phyloP scores from a whole-genome alignment of 2,888 invertebrate species.

The Hydrotaea cyrtoneurina region DNA sequence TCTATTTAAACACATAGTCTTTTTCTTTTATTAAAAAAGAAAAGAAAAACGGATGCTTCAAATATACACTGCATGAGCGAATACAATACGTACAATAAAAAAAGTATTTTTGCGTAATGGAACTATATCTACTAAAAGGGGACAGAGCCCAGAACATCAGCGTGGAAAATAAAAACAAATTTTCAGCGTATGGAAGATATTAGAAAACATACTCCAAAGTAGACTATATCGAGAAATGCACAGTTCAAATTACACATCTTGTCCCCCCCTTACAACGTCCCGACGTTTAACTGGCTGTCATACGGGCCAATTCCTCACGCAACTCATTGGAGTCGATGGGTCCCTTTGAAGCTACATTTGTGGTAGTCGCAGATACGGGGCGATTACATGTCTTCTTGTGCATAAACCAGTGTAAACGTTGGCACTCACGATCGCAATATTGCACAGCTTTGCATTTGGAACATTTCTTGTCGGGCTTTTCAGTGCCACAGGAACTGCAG shows the following conservation, averaged over 20 bases:
- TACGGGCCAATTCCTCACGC: conserved; percentile 73
- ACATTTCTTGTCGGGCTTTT: conserved; percentile 95
- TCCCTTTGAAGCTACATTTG: conserved; percentile 71
- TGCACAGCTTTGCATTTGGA: conserved; percentile 95
- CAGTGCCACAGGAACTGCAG: conserved; percentile 94
- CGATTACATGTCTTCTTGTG: conserved; percentile 93
- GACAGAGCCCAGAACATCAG: conserved; percentile 3
- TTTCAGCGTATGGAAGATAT: conserved; percentile 36
- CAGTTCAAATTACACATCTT: conserved; percentile 29
- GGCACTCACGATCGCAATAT: conserved; percentile 97
- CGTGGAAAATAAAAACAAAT: conserved; percentile 38
- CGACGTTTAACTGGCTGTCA: conserved; percentile 68
- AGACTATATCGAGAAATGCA: conserved; percentile 47
- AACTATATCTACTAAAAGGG: conserved; percentile 37
- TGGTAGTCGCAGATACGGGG: conserved; percentile 81
- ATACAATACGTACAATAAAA: conserved; percentile 31
- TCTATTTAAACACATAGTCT: conserved; percentile 44
- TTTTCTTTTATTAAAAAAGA: conserved; percentile 32
- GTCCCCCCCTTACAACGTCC: not conserved
- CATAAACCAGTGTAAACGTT: conserved; percentile 95
- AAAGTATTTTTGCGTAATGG: conserved; percentile 45
- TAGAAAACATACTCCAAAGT: not conserved
- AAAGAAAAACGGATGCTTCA: conserved; percentile 25
- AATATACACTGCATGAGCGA: conserved; percentile 48
- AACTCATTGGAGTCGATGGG: conserved; percentile 74